Percentiles rank a stretch among this genome's conserved stretches.
These are phyloP conservation scores for Zosterops pallidus DNA, from an alignment of 2,113 vertebrate species.

Conservation along the genomic window DNA sequence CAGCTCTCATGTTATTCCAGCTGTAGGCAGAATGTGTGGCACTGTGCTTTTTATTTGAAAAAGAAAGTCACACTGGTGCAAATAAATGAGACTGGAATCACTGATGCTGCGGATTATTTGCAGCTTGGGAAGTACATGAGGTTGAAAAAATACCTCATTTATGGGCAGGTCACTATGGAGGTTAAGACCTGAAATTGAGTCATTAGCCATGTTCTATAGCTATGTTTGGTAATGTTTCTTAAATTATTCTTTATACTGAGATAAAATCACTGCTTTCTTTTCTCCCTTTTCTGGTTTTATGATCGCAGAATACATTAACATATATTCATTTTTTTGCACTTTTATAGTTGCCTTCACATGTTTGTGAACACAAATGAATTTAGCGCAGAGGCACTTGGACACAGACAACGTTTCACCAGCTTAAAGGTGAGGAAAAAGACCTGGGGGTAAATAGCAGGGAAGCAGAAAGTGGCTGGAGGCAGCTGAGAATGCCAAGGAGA, in stretches of 20 bases:
- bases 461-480: background rate
- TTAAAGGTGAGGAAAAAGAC: background rate
- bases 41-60: slow-evolving; percentile 3
- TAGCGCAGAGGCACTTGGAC: background rate
- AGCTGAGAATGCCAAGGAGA: background rate
- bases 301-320: slow-evolving; percentile 12
- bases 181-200: slow-evolving; percentile 10
- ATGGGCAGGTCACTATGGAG: background rate
- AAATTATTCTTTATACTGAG: slow-evolving; percentile 14
- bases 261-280: slow-evolving; percentile 25
- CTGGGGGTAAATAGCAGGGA: background rate
- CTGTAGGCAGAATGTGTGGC: slow-evolving; percentile 28
- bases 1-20: slow-evolving; percentile 31
- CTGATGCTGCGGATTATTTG: background rate
- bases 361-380: background rate
- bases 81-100: slow-evolving; percentile 25
- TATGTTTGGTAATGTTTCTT: slow-evolving; percentile 28
- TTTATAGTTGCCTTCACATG: background rate
- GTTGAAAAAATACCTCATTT: slow-evolving; percentile 1
- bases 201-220: background rate
- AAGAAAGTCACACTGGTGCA: background rate
- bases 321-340: background rate
- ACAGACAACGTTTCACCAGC: background rate
- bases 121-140: background rate
- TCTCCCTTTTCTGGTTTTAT: slow-evolving; percentile 11